Evolutionary conservation across 2,113 vertebrate genomes (phyloP).

Genomic region (Cranoglanis bouderius): DNA sequence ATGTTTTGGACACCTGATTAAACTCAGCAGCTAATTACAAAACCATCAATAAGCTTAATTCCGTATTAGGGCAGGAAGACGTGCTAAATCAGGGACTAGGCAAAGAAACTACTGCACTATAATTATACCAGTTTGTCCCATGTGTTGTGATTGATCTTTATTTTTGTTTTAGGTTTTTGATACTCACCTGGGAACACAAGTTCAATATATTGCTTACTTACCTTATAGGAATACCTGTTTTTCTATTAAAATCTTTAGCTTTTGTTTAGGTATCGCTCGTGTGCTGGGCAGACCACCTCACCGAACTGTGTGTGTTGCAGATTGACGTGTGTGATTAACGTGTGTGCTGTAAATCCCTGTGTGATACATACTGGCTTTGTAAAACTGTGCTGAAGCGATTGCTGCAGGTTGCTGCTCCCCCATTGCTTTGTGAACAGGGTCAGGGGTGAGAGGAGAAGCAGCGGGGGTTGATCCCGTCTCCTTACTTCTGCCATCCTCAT

Average conservation of each 20-base stretch:
- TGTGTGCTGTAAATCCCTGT: conserved; percentile 61
- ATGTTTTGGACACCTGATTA: not conserved
- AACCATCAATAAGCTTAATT: not conserved
- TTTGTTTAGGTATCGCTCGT: not conserved
- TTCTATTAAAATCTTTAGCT: not conserved
- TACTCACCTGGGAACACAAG: conserved; percentile 7
- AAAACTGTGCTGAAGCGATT: conserved; percentile 81
- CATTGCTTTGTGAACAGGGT: conserved; percentile 89
- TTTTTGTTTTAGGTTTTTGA: not conserved
- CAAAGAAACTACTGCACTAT: not conserved
- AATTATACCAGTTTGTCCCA: not conserved
- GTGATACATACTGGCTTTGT: conserved; percentile 93
- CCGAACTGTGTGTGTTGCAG: not conserved
- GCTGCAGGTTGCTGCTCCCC: conserved; percentile 83
- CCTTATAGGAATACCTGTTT: not conserved
- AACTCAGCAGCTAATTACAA: not conserved
- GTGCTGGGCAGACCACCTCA: not conserved
- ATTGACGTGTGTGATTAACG: not conserved
- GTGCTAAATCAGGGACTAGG: not conserved
- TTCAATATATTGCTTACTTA: conserved; percentile 34
- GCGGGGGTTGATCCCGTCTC: conserved; percentile 56
- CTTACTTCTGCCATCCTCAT: conserved; percentile 50
- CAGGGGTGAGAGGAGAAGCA: conserved; percentile 78
- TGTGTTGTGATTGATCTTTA: not conserved
- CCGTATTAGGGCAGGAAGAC: too few relatives aligned